These are phyloP conservation scores for Drosophila persimilis DNA, from an alignment of 1,140 invertebrate species.

Conservation along the genomic window DNA sequence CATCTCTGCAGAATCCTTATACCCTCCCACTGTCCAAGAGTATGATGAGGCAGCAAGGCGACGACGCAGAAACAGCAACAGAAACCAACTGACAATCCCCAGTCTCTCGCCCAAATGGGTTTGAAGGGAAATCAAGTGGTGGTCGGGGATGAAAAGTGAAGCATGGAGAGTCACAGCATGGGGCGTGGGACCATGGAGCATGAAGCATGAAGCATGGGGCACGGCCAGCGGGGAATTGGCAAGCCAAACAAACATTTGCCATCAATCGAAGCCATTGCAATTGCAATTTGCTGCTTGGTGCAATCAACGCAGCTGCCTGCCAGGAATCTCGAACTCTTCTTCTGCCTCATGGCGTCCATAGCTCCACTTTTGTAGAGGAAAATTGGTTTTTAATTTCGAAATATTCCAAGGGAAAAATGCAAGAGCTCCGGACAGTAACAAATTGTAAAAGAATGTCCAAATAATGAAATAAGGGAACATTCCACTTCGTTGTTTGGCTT, in stretches of 20 bases:
- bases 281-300: conserved; percentile 34
- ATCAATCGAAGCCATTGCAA: conserved; percentile 46
- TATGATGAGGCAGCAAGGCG: conserved; percentile 42
- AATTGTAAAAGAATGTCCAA: conserved; percentile 8
- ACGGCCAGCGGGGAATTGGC: conserved; percentile 22
- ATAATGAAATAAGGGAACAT: not conserved
- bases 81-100: conserved; percentile 1
- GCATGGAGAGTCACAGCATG: not conserved
- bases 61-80: conserved; percentile 45
- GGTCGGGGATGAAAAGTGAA: not conserved
- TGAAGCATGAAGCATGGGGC: not conserved
- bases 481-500: too few relatives aligned
- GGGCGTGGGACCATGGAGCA: not conserved
- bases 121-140: too few relatives aligned
- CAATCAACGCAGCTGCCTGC: conserved; percentile 45
- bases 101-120: too few relatives aligned
- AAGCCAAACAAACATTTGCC: conserved; percentile 47
- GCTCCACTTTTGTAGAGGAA: not conserved
- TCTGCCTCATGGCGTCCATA: conserved; percentile 26
- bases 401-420: not conserved
- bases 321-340: conserved; percentile 22
- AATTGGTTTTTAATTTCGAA: conserved; percentile 27
- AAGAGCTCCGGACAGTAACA: conserved; percentile 9
- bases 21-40: too few relatives aligned
- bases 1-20: too few relatives aligned